Evolutionary conservation across 2,113 vertebrate species (phyloP).

Genomic region (Grammomys dolichurus): DNA sequence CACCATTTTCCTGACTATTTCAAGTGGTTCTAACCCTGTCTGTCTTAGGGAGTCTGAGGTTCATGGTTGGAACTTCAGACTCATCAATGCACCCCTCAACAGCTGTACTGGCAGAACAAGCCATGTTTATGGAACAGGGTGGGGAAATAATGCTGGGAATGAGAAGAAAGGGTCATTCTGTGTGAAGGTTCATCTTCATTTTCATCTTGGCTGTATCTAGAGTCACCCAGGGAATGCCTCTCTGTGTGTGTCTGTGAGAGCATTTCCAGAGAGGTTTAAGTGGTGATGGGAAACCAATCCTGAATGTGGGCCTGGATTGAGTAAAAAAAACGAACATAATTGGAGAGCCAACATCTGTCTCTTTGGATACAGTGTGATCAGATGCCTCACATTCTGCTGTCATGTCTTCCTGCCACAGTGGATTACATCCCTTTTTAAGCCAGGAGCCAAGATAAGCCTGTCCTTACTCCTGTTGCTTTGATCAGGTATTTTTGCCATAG

Average conservation of each 20-base stretch:
- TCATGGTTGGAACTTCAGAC: neutral
- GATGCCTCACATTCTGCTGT: neutral
- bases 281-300: neutral
- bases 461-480: neutral
- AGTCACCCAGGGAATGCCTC: neutral
- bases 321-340: neutral
- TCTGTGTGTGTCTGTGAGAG: neutral
- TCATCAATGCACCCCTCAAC: neutral
- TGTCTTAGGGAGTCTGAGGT: slow-evolving; percentile 15
- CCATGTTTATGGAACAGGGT: neutral
- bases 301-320: neutral
- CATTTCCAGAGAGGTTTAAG: neutral
- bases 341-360: neutral
- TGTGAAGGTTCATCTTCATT: neutral
- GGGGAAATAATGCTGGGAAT: neutral
- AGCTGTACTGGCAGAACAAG: neutral
- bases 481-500: neutral
- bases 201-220: neutral
- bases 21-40: neutral
- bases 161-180: neutral
- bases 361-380: neutral
- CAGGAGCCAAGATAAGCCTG: neutral
- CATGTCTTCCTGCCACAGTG: neutral
- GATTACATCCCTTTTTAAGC: neutral
- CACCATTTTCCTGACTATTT: neutral